Percentiles rank a stretch among this genome's conserved stretches.
Conservation (phyloP, 2,888 invertebrate species). For the Scrobipalpa costella region DNA sequence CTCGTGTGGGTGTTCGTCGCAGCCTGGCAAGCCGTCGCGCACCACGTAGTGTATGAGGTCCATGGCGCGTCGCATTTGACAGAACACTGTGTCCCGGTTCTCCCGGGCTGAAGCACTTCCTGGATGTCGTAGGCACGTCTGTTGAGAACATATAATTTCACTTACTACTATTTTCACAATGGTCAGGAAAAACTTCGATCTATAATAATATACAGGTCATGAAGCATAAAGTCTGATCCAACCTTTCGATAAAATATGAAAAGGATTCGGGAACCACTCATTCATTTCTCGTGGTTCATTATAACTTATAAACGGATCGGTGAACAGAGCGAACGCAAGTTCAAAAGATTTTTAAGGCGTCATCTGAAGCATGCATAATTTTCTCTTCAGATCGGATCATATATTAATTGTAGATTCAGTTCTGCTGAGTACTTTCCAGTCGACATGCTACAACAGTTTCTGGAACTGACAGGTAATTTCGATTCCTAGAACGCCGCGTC, state of each 20-base stretch:
- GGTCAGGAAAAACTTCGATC: not conserved
- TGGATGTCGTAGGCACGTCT: constrained; percentile 96
- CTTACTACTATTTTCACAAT: not conserved
- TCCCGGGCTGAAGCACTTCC: constrained; percentile 95
- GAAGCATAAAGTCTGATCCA: not conserved
- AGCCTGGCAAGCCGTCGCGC: constrained; percentile 92
- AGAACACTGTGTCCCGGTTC: constrained; percentile 98
- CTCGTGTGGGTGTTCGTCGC: constrained; percentile 79
- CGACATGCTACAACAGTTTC: not conserved
- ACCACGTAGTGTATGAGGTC: constrained; percentile 98
- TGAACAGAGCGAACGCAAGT: not conserved
- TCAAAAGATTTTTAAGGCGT: not conserved
- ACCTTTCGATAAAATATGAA: constrained; percentile 8
- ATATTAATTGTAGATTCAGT: not conserved
- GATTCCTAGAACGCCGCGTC: constrained; percentile 13
- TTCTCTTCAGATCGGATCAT: not conserved
- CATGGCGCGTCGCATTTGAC: constrained; percentile 98
- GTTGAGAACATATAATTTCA: constrained; percentile 27
- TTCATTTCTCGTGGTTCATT: not conserved
- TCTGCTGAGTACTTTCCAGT: not conserved
- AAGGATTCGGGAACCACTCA: not conserved
- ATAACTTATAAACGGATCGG: not conserved
- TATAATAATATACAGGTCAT: not conserved
- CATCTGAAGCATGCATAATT: constrained; percentile 7
- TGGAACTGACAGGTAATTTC: constrained; percentile 17